These are phyloP conservation scores for Theodoxus fluviatilis DNA, from an alignment of 2,888 invertebrate species.

Conservation along the genomic window DNA sequence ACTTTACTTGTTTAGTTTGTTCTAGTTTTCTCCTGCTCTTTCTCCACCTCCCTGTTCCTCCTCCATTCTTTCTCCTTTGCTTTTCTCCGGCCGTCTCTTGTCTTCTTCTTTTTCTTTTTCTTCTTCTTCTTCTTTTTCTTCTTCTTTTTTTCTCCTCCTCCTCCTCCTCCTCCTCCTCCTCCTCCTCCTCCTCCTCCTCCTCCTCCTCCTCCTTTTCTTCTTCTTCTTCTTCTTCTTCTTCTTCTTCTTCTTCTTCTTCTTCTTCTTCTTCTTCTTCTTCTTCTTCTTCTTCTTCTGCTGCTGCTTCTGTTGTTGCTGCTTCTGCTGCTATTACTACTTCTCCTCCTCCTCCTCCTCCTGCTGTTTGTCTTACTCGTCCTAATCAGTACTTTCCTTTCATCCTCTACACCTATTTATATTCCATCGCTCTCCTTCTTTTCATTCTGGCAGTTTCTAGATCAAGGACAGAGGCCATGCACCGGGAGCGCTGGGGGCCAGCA, in stretches of 20 bases:
- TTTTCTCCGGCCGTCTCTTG: background rate
- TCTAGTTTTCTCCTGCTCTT: background rate
- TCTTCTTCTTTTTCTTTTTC: background rate
- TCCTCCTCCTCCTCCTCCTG: background rate
- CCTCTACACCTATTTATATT: background rate
- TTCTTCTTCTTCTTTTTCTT: background rate
- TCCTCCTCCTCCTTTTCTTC: background rate
- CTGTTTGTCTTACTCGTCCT: background rate
- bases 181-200: background rate
- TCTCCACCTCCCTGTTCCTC: background rate
- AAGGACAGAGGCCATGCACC: too few relatives aligned
- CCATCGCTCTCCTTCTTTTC: background rate
- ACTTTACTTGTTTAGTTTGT: background rate
- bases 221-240: background rate
- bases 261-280: conserved; percentile 1
- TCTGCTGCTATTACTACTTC: conserved; percentile 4
- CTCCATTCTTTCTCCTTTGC: background rate
- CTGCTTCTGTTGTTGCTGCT: background rate
- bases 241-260: background rate
- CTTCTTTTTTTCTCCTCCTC: background rate
- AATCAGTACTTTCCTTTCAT: background rate
- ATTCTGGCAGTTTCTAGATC: background rate
- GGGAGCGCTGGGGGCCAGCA: too few relatives aligned
- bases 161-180: background rate
- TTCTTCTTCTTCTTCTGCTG: background rate